A percentile compares a stretch with the other conserved stretches of the same genome.
Conservation (phyloP, 2,888 invertebrate species). For the Ichneumoninae sp. region DNA sequence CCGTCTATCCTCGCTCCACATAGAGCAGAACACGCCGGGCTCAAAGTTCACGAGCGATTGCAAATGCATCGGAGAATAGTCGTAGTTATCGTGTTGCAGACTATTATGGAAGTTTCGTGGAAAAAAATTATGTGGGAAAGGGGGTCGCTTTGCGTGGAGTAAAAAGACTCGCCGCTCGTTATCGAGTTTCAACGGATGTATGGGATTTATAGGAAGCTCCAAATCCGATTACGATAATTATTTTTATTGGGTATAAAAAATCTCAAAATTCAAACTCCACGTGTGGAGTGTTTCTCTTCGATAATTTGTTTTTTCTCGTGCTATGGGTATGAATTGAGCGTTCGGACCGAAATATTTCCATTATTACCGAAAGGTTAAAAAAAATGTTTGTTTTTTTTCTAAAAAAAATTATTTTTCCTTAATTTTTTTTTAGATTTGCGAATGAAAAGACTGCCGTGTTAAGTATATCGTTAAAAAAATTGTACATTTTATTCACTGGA, state of each 20-base stretch:
- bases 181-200: background rate
- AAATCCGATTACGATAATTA: background rate
- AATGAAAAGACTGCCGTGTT: background rate
- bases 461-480: background rate
- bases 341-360: no score
- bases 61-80: background rate
- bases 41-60: constrained; percentile 48
- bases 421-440: no score
- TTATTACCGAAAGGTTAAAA: no score
- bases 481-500: no score
- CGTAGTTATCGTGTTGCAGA: background rate
- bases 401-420: no score
- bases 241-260: background rate
- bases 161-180: background rate
- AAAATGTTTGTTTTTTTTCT: background rate
- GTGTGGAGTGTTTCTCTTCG: background rate
- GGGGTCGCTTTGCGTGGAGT: background rate
- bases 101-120: background rate
- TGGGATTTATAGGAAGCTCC: background rate
- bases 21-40: background rate
- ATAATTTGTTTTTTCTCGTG: background rate
- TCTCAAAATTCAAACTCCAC: background rate
- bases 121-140: background rate
- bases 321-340: no score
- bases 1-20: constrained; percentile 22